Percentiles rank a stretch among this genome's conserved stretches.
These are phyloP conservation scores for Chloropsis hardwickii DNA, from an alignment of 2,113 vertebrate genomes.

Conservation along the genomic window DNA sequence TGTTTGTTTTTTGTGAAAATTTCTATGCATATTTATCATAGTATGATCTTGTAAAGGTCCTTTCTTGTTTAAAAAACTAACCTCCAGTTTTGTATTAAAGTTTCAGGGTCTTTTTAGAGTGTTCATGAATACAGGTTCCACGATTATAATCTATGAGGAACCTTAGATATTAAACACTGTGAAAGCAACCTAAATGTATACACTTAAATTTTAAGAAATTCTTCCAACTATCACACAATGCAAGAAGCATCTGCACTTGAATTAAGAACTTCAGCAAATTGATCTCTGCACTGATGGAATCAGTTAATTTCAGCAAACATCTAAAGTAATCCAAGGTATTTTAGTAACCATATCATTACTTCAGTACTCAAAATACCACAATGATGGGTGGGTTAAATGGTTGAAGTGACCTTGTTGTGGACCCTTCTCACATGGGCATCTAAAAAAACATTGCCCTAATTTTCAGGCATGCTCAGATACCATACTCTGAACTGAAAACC, in stretches of 20 bases:
- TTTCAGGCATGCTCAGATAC: not conserved
- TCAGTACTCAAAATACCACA: not conserved
- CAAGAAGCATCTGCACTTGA: not conserved
- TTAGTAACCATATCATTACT: not conserved
- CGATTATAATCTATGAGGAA: not conserved
- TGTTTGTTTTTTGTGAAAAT: not conserved
- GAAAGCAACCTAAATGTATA: not conserved
- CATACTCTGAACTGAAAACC: not conserved
- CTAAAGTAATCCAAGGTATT: not conserved
- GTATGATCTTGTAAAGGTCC: not conserved
- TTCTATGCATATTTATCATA: not conserved
- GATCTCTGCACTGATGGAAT: not conserved
- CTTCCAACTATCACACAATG: not conserved
- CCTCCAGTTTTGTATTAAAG: not conserved
- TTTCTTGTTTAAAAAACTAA: not conserved
- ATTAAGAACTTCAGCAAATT: not conserved
- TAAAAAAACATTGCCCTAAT: not conserved
- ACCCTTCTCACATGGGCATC: not conserved
- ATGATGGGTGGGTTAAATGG: not conserved
- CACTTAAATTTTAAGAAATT: not conserved
- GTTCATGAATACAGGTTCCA: not conserved
- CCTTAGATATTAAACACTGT: not conserved
- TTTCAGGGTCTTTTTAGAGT: not conserved
- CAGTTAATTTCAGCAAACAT: conserved; percentile 5
- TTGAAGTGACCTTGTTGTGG: not conserved